phyloP scores from a whole-genome alignment of 2,888 invertebrate genomes.

The Peribatodes rhomboidaria region DNA sequence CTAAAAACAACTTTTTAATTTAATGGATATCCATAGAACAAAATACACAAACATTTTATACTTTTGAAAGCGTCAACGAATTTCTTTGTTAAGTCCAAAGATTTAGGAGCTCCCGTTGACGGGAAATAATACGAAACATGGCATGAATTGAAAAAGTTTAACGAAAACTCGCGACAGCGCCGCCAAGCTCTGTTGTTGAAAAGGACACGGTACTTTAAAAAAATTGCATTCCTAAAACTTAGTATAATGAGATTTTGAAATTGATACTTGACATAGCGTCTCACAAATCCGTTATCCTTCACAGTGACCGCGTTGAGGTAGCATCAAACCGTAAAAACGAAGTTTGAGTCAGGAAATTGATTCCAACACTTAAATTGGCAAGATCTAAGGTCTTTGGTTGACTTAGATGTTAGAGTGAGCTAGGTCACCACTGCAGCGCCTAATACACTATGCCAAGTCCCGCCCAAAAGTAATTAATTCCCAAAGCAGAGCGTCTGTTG shows the following conservation, averaged over 20 bases:
- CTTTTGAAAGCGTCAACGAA: conserved; percentile 54
- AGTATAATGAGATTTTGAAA: conserved; percentile 12
- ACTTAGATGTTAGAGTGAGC: neutral
- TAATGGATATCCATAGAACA: neutral
- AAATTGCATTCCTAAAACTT: conserved; percentile 30
- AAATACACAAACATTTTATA: neutral
- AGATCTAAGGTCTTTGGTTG: neutral
- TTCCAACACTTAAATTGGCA: neutral
- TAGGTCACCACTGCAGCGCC: neutral
- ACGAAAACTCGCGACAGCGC: conserved; percentile 59
- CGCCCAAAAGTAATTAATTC: conserved; percentile 6
- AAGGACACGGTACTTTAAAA: conserved; percentile 53
- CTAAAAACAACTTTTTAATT: neutral
- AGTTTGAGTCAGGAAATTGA: neutral
- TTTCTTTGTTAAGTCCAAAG: conserved; percentile 69
- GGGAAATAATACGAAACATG: conserved; percentile 74
- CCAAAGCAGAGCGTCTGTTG: neutral
- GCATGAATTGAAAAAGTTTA: conserved; percentile 77
- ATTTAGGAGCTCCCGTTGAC: conserved; percentile 62
- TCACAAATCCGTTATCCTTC: neutral
- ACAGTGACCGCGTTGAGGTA: neutral
- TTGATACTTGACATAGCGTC: conserved; percentile 8
- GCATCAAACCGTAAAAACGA: neutral
- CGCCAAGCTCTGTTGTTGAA: conserved; percentile 60
- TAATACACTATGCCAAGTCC: neutral